A percentile compares a stretch with the other conserved stretches of the same genome.
Conservation (phyloP, 2,888 invertebrate species). For the Cecidostiba fungosa region DNA sequence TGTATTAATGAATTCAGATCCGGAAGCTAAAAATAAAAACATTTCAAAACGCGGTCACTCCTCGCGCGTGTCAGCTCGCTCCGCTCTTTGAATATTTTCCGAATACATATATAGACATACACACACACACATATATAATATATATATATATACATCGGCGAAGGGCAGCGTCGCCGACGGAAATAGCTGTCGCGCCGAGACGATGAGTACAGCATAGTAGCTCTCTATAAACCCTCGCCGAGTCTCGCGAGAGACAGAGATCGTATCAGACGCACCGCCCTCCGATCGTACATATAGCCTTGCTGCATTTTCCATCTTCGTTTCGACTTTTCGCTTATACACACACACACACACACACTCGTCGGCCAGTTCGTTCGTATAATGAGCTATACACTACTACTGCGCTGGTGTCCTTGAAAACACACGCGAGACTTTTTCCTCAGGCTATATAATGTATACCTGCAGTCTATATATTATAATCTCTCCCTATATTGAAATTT, state of each 20-base stretch:
- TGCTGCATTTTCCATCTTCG: neutral
- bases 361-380: neutral
- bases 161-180: constrained; percentile 48
- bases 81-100: constrained; percentile 21
- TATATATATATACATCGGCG: constrained; percentile 49
- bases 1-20: neutral
- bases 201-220: neutral
- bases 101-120: constrained; percentile 26
- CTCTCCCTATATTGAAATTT: neutral
- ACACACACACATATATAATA: too few species aligned
- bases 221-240: neutral
- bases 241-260: neutral
- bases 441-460: neutral
- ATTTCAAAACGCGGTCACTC: constrained; percentile 30
- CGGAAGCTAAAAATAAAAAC: neutral
- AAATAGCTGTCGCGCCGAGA: constrained; percentile 38
- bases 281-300: neutral
- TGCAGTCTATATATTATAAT: neutral
- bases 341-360: neutral
- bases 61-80: constrained; percentile 13
- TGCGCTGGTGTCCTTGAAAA: constrained; percentile 39
- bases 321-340: neutral
- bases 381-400: constrained; percentile 7
- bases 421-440: neutral
- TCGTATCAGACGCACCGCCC: constrained; percentile 4